These are phyloP conservation scores for Heliconius hermathena DNA, from an alignment of 1,140 invertebrate genomes.

Conservation along the genomic window DNA sequence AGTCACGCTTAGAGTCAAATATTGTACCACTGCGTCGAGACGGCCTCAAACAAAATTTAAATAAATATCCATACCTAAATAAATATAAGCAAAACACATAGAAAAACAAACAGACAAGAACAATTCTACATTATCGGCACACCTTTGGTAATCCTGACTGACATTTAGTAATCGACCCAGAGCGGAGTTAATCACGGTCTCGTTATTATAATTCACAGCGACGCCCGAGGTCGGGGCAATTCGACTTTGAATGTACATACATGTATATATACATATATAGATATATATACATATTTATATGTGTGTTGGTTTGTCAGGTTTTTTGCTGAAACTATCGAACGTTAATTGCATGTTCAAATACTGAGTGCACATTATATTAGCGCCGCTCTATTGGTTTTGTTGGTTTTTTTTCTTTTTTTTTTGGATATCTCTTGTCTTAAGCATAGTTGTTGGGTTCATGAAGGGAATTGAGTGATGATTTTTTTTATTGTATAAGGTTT, in stretches of 20 bases:
- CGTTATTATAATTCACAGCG: slow-evolving; percentile 32
- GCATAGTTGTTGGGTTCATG: too few species aligned
- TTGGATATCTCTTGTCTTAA: neutral
- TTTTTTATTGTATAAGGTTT: too few species aligned
- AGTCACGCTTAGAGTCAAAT: neutral
- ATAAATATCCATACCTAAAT: neutral
- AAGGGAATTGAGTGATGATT: too few species aligned
- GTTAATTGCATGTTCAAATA: slow-evolving; percentile 9
- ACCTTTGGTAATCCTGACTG: slow-evolving; percentile 39
- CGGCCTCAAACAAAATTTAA: neutral
- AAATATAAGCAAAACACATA: neutral
- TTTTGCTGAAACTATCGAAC: slow-evolving; percentile 13
- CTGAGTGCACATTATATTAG: slow-evolving; percentile 10
- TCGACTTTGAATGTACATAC: slow-evolving; percentile 5
- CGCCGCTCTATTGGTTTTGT: neutral
- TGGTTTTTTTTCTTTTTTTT: neutral
- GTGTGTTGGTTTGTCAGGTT: neutral
- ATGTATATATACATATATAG: too few species aligned
- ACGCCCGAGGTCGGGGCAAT: slow-evolving; percentile 24
- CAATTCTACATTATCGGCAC: slow-evolving; percentile 20
- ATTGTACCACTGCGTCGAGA: neutral
- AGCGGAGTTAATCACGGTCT: slow-evolving; percentile 25
- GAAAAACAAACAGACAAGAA: neutral
- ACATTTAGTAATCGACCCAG: slow-evolving; percentile 36
- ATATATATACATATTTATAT: too few species aligned